phyloP scores from a whole-genome alignment of 2,888 invertebrate species.

The Cosmopolites sordidus region DNA sequence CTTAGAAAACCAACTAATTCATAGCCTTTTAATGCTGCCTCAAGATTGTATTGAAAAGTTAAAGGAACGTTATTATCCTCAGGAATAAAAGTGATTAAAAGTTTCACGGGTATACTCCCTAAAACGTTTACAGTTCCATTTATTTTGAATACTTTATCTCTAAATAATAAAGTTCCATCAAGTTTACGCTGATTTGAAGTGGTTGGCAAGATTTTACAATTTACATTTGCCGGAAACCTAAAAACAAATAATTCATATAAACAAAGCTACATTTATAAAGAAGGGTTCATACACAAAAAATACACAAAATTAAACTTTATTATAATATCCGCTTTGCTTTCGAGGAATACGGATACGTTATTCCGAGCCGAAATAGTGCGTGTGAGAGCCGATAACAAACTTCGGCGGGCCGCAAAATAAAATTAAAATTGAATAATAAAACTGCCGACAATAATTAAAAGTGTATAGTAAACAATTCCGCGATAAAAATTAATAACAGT shows the following conservation, averaged over 20 bases:
- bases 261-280: too few relatives aligned
- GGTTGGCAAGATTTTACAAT: slow-evolving; percentile 32
- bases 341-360: too few relatives aligned
- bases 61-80: slow-evolving; percentile 44
- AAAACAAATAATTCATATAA: slow-evolving; percentile 24
- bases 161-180: slow-evolving; percentile 48
- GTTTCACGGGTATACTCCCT: slow-evolving; percentile 46
- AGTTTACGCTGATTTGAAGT: slow-evolving; percentile 38
- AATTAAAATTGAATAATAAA: too few relatives aligned
- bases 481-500: too few relatives aligned
- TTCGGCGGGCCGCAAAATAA: too few relatives aligned
- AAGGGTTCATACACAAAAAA: too few relatives aligned
- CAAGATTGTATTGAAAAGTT: slow-evolving; percentile 43
- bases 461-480: too few relatives aligned
- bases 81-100: slow-evolving; percentile 48
- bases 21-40: slow-evolving; percentile 38
- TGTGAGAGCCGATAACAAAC: too few relatives aligned
- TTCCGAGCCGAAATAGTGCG: too few relatives aligned
- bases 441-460: too few relatives aligned
- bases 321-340: too few relatives aligned
- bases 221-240: slow-evolving; percentile 36
- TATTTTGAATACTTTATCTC: slow-evolving; percentile 46
- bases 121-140: slow-evolving; percentile 47
- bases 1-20: slow-evolving; percentile 38
- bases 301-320: too few relatives aligned